Evolutionary conservation across 2,888 invertebrate species (phyloP), one percentile per base, ranked within the genome.

Genomic region (Acleris cristana): DNA sequence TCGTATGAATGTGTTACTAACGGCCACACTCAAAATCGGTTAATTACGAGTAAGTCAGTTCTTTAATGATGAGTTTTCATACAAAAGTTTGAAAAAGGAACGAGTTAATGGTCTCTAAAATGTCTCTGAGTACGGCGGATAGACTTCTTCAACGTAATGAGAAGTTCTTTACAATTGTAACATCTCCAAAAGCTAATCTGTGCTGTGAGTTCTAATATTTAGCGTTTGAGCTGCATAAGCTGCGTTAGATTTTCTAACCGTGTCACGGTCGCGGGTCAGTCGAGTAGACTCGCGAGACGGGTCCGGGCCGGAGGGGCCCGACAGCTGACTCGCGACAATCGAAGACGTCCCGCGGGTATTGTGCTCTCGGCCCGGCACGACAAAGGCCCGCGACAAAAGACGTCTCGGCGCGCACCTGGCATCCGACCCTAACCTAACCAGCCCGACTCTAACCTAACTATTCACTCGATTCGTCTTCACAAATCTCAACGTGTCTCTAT

Each of bases 341-440:
- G 90, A 91, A 92, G 92, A 92, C 90, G 91, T 90, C 89, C 87
- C 89, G 89, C 83, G 81, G 86, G 83, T 79, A 87, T 92, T 92
- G 90, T 91, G 79, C 76, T 81, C 83, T 84, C 82, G 84, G 81
- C 71, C 72, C 74, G 72, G 77, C 69, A 69, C 74, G 75, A 78
- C 78, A 81, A 81, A 77, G 71, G 76, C 78, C 34, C 77, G 79
- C 76, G 78, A 84, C 87, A 89, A 89, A 87, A 83, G 84, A 79
- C 87, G 90, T 86, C 89, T 87, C 85, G 83, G 75, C 77, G 80
- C 83, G 87, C 92, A 92, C 92, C 92, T 92, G 92, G 92, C 85
- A 23, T 77, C 70, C 76, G 79, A 85, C 90, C 89, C 83, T 86
- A 85, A 84, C 89, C 83, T 86, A 85, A 84, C 87, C 87, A 83